Evolutionary conservation across 2,113 vertebrate genomes (phyloP).

Genomic region (Anhinga rufa): DNA sequence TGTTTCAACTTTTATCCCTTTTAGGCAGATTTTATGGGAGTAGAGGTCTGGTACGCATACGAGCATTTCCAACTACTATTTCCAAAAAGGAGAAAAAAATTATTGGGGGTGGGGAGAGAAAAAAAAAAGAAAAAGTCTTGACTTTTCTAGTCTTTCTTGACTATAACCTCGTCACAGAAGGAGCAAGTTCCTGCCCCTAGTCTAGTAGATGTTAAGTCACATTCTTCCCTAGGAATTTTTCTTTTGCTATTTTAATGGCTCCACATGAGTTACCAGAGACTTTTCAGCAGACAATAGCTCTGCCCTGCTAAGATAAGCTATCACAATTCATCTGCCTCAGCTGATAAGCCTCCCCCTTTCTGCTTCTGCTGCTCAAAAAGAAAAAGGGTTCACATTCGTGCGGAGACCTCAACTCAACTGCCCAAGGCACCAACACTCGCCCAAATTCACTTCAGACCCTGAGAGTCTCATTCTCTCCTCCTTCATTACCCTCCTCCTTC

Average conservation of each 20-base stretch:
- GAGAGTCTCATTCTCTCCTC: not conserved
- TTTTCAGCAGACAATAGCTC: not conserved
- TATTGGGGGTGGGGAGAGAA: no score
- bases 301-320: slow-evolving; percentile 1
- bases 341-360: not conserved
- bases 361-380: not conserved
- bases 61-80: not conserved
- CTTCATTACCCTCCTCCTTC: not conserved
- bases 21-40: not conserved
- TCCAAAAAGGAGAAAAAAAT: not conserved
- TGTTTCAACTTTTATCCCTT: not conserved
- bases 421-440: not conserved
- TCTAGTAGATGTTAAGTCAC: not conserved
- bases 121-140: not conserved
- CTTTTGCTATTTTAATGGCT: not conserved
- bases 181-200: not conserved
- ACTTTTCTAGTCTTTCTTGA: not conserved
- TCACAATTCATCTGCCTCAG: not conserved
- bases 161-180: not conserved
- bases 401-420: not conserved
- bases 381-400: not conserved
- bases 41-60: not conserved
- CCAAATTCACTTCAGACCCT: not conserved
- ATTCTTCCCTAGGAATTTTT: slow-evolving; percentile 1
- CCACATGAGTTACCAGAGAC: not conserved